A percentile compares a stretch with the other conserved stretches of the same genome.
Evolutionary conservation across 1,140 invertebrate genomes (phyloP).

Genomic region (Micrasema minimum): DNA sequence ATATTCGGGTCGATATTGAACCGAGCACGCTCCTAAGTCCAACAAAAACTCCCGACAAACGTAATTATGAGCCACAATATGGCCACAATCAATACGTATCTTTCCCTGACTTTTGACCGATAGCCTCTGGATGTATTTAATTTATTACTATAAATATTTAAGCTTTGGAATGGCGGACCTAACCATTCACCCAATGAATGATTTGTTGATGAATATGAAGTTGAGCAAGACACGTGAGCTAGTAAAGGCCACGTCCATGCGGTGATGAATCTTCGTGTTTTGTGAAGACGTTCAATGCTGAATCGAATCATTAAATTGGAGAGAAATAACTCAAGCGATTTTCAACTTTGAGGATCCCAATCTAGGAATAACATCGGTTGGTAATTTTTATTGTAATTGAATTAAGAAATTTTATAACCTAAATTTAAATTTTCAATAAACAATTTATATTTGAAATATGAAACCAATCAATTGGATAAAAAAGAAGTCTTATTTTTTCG

Average conservation of each 20-base stretch:
- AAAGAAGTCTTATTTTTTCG: too few species aligned
- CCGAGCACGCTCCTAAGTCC: conserved; percentile 27
- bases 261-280: neutral
- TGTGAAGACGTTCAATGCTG: too few species aligned
- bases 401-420: too few species aligned
- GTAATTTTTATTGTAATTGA: too few species aligned
- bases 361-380: too few species aligned
- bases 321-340: too few species aligned
- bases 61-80: conserved; percentile 37
- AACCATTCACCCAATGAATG: conserved; percentile 30
- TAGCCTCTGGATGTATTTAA: conserved; percentile 38
- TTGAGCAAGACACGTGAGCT: neutral
- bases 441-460: too few species aligned
- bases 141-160: conserved; percentile 53
- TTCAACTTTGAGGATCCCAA: too few species aligned
- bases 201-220: conserved; percentile 32
- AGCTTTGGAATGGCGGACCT: conserved; percentile 26
- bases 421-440: too few species aligned
- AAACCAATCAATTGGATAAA: too few species aligned
- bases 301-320: too few species aligned
- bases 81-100: conserved; percentile 36
- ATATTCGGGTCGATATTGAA: conserved; percentile 2
- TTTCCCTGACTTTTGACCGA: conserved; percentile 35
- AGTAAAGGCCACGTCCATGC: neutral
- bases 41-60: conserved; percentile 12